phyloP scores from a whole-genome alignment of 2,888 invertebrate genomes.

The Cabera pusaria region DNA sequence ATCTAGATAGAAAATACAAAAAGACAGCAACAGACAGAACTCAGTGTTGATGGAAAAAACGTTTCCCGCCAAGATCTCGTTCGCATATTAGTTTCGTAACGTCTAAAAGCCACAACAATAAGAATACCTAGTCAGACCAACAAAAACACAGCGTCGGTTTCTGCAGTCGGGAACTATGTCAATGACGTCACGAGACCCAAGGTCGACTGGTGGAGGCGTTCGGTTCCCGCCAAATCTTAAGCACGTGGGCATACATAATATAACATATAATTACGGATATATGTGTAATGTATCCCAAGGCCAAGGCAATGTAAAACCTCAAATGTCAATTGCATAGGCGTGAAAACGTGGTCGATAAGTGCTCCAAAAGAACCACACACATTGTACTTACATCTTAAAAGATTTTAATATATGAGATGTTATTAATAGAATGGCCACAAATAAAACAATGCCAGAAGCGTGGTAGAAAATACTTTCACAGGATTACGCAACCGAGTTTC shows the following conservation, averaged over 20 bases:
- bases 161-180: slow-evolving; percentile 76
- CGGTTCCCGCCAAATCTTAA: slow-evolving; percentile 70
- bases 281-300: slow-evolving; percentile 9
- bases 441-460: slow-evolving; percentile 31
- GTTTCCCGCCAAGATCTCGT: slow-evolving; percentile 1
- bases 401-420: slow-evolving; percentile 18
- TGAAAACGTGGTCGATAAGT: slow-evolving; percentile 30
- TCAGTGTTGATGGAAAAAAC: too few relatives aligned
- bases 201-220: slow-evolving; percentile 66
- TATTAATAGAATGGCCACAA: slow-evolving; percentile 26
- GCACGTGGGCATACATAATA: slow-evolving; percentile 47
- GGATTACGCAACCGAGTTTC: slow-evolving; percentile 65
- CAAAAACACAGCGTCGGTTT: slow-evolving; percentile 59
- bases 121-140: slow-evolving; percentile 52
- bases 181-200: slow-evolving; percentile 74
- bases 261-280: slow-evolving; percentile 28
- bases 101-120: slow-evolving; percentile 29
- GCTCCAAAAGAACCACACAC: slow-evolving; percentile 8
- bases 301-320: not conserved
- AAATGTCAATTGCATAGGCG: slow-evolving; percentile 29
- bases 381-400: too few relatives aligned
- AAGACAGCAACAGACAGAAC: too few relatives aligned
- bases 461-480: slow-evolving; percentile 61
- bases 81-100: slow-evolving; percentile 1
- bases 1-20: too few relatives aligned